Evolutionary conservation across 2,113 vertebrate genomes (phyloP).

Genomic region (Leptobrachium ailaonicum): DNA sequence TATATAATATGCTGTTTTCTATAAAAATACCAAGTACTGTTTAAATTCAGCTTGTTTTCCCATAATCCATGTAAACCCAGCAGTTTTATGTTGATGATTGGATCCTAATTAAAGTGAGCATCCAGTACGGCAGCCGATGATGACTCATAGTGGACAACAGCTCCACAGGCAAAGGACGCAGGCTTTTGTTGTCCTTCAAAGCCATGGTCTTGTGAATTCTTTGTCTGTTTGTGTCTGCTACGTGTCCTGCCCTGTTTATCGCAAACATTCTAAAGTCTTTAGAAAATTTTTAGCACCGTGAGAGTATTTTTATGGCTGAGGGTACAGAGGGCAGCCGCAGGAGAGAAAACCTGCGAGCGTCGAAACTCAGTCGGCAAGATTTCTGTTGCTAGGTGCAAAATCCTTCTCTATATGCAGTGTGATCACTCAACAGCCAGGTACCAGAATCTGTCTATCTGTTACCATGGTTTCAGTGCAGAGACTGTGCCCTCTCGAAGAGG

Average conservation of each 20-base stretch:
- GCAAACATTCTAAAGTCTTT: slow-evolving; percentile 19
- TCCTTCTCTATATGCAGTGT: slow-evolving; percentile 54
- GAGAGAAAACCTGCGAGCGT: slow-evolving; percentile 33
- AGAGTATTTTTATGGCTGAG: slow-evolving; percentile 1
- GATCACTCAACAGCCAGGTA: slow-evolving; percentile 54
- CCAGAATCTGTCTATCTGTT: slow-evolving; percentile 51
- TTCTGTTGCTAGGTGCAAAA: slow-evolving; percentile 57
- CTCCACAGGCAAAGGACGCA: slow-evolving; percentile 50
- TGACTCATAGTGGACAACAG: slow-evolving; percentile 51
- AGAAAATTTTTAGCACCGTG: slow-evolving; percentile 3
- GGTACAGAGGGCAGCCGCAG: slow-evolving; percentile 42
- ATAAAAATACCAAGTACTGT: neutral
- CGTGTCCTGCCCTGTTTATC: slow-evolving; percentile 42
- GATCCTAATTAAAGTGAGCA: slow-evolving; percentile 57
- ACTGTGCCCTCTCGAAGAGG: slow-evolving; percentile 57
- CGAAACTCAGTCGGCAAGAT: slow-evolving; percentile 48
- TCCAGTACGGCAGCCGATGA: slow-evolving; percentile 49
- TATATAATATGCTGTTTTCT: no score
- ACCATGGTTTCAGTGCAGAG: slow-evolving; percentile 64
- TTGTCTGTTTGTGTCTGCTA: slow-evolving; percentile 48
- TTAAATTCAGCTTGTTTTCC: neutral
- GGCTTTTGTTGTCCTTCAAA: slow-evolving; percentile 51
- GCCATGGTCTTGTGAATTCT: slow-evolving; percentile 42
- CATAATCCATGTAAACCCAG: slow-evolving; percentile 11
- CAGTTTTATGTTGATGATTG: slow-evolving; percentile 49